Base-by-base conservation (phyloP, 92 coral and sea anemone species). In the Parazoanthus atlanticus region DNA sequence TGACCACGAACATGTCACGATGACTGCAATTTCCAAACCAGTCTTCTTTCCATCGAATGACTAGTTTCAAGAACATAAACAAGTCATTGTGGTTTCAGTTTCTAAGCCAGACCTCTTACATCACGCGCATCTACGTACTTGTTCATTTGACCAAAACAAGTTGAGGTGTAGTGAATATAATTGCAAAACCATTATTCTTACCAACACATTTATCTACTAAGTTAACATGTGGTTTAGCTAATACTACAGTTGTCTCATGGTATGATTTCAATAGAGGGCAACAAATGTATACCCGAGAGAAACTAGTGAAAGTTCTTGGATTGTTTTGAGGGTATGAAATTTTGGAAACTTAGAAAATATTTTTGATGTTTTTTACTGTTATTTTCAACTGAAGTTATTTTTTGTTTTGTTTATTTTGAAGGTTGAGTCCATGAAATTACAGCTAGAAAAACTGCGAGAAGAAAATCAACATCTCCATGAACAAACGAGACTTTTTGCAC, bases 381-480 rank as follows among this genome's bases (percentile, higher is more conserved):
- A 21, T 23, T 61, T 61, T 19, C 69, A 23, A 23, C 26, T 61
- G 69, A 61, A 78, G 23, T 8, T 25, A 49, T n/a, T 85, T 38
- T 15, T 19, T 64, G 41, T 74, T 82, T 15, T 28, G 21, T 86
- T 89, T 43, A 15, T 84, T 16, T 40, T 85, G 1, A 49, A 88
- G 93, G 73, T 47, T 41, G 93, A 92, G 78, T 76, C 91, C 21
- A 72, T 91, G 73, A 91, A 91, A 88, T 26, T 74, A 67, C 93
- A 92, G 61, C 88, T 95, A 69, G 95, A 93, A 52, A 90, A 91
- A 47, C 90, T 90, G 23, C 90, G 86, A 77, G 93, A 92, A 67
- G 94, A 92, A 82, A 96, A 96, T 81, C 84, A 88, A 71, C 81
- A 86, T 17, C 88, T 90, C 29, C 91, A 91, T 75, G 94, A 95